Evolutionary conservation across 1,140 invertebrate genomes (phyloP), one percentile per base, ranked within the genome.

Genomic region (Elysia chlorotica): DNA sequence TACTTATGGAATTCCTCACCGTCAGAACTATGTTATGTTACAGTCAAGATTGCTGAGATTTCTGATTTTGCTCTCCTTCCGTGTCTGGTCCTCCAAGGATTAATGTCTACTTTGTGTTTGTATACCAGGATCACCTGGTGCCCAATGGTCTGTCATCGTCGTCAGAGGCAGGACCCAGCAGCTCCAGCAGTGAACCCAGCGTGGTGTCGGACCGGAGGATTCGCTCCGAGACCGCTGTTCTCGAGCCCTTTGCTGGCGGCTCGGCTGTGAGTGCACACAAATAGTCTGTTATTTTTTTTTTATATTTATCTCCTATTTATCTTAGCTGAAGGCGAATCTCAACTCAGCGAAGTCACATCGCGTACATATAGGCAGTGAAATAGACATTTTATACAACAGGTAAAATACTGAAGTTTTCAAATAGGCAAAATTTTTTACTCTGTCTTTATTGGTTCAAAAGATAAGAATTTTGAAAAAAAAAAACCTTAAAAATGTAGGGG

Each of bases 111-210:
- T n/a, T n/a, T n/a, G n/a, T n/a, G n/a, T n/a, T n/a, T n/a, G n/a
- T n/a, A n/a, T n/a, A 75, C 21, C 71, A 85, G 82, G 81, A 85
- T 62, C 81, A 82, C 63, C 65, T 79, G 35, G 79, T 84, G 33
- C 78, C 81, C 41, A 84, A 80, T 76, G 77, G 81, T 33, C 78
- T 36, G 5, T 48, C 69, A 4, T 28, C 31, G 30, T 3, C 21
- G 30, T 63, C 69, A 48, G 33, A 31, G 6, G 69, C 57, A 10
- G 30, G 59, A 23, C 30, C 19, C 56, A 59, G 67, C 23, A 48
- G 69, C 30, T 31, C 41, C 30, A 63, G 57, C 28, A 31, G 2
- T 31, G 37, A 33, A 30, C 3, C 23, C 23, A 63, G 28, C 41
- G n/a, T n/a, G 23, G 25, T 3, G 10, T 28, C 33, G 14, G 56